phyloP scores from a whole-genome alignment of 2,797 vertebrate genomes.

The Carapus acus region DNA sequence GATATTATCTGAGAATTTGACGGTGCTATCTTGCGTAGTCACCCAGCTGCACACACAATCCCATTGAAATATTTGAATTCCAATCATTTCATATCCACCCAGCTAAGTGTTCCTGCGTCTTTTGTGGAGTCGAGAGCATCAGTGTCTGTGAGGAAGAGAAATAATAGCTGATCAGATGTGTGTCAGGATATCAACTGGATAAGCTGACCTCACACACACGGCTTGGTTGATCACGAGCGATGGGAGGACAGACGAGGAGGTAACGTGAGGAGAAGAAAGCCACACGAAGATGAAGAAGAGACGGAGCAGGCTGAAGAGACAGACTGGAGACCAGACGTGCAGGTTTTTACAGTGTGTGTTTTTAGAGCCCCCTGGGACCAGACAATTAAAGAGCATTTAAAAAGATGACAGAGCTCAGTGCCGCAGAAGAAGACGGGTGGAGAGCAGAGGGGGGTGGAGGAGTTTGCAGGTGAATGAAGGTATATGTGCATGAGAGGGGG shows the following conservation, averaged over 20 bases:
- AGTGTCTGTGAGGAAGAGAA: too few species aligned
- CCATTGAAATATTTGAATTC: too few species aligned
- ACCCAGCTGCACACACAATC: too few species aligned
- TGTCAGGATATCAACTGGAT: too few species aligned
- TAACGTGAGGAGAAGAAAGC: conserved; percentile 8
- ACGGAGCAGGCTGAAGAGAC: conserved; percentile 23
- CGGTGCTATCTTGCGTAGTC: too few species aligned
- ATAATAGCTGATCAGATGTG: too few species aligned
- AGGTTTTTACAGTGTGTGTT: conserved; percentile 46
- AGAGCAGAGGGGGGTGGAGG: conserved; percentile 33
- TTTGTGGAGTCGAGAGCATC: too few species aligned
- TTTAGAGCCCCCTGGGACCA: conserved; percentile 49
- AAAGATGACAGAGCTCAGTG: conserved; percentile 59
- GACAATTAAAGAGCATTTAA: conserved; percentile 67
- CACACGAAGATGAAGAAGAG: neutral
- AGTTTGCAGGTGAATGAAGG: conserved; percentile 55
- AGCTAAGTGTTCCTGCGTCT: too few species aligned
- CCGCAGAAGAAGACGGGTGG: conserved; percentile 34
- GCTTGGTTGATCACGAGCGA: conserved; percentile 3
- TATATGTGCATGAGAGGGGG: conserved; percentile 23
- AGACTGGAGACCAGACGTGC: conserved; percentile 53
- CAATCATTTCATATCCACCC: too few species aligned
- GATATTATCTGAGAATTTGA: too few species aligned
- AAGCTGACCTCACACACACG: too few species aligned
- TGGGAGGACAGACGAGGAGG: conserved; percentile 6